phyloP scores from a whole-genome alignment of 1,140 invertebrate genomes.

The Platyscapa corneri region DNA sequence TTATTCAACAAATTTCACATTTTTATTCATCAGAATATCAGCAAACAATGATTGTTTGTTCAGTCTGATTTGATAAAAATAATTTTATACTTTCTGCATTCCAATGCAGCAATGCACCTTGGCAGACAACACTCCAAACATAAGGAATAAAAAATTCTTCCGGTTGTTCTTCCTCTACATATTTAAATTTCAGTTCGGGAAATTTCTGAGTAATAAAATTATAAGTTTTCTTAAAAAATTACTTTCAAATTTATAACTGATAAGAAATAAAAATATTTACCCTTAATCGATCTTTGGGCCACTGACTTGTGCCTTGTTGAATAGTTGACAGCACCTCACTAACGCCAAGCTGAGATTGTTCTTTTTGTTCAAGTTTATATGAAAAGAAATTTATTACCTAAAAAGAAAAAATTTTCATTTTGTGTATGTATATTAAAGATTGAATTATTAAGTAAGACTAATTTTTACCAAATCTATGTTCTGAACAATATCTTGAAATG shows the following conservation, averaged over 20 bases:
- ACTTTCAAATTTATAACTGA: neutral
- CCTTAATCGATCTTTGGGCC: conserved; percentile 92
- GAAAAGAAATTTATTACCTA: conserved; percentile 93
- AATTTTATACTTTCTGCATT: conserved; percentile 77
- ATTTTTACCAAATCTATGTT: conserved; percentile 93
- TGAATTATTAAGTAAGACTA: neutral
- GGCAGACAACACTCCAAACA: conserved; percentile 94
- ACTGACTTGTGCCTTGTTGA: conserved; percentile 89
- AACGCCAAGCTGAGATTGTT: conserved; percentile 83
- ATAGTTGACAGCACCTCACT: conserved; percentile 90
- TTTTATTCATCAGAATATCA: conserved; percentile 62
- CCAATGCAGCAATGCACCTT: conserved; percentile 88
- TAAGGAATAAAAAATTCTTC: conserved; percentile 99
- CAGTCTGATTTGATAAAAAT: conserved; percentile 66
- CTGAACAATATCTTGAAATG: conserved; percentile 96
- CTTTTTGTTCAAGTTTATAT: conserved; percentile 81
- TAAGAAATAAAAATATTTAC: conserved; percentile 74
- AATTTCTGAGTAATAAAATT: conserved; percentile 86
- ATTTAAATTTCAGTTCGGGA: conserved; percentile 98
- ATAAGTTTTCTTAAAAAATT: neutral
- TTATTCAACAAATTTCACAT: conserved; percentile 39
- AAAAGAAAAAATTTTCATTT: conserved; percentile 56
- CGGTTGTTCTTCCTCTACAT: conserved; percentile 98
- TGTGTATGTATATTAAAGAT: conserved; percentile 21
- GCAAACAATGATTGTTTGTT: conserved; percentile 72